A percentile compares a stretch with the other conserved stretches of the same genome.
Evolutionary conservation across 2,113 vertebrate species (phyloP).

Genomic region (Mesoclemmys tuberculata): DNA sequence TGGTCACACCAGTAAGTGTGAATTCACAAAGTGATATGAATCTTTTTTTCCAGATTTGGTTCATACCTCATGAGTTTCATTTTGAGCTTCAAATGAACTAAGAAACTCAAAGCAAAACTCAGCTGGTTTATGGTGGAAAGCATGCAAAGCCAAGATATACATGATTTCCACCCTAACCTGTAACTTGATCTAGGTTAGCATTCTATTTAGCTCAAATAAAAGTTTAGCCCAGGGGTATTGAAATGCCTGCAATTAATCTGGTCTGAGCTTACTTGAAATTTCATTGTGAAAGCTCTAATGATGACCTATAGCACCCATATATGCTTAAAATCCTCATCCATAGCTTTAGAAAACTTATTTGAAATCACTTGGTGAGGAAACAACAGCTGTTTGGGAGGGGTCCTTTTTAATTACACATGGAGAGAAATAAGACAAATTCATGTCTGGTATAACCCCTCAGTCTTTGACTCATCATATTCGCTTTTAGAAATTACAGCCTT

Average conservation of each 20-base stretch:
- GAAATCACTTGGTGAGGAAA: neutral
- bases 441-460: neutral
- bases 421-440: neutral
- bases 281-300: neutral
- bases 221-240: neutral
- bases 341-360: neutral
- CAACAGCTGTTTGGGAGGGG: neutral
- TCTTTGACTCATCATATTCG: neutral
- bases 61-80: slow-evolving; percentile 43
- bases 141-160: slow-evolving; percentile 61
- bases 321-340: neutral
- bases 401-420: neutral
- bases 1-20: neutral
- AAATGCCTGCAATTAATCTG: neutral
- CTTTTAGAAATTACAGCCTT: neutral
- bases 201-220: slow-evolving; percentile 26
- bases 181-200: slow-evolving; percentile 33
- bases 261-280: slow-evolving; percentile 6
- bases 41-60: slow-evolving; percentile 43
- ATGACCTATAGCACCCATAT: neutral
- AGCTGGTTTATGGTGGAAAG: slow-evolving; percentile 49
- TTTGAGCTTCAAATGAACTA: slow-evolving; percentile 48
- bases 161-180: slow-evolving; percentile 34
- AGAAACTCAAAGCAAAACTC: slow-evolving; percentile 63
- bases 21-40: slow-evolving; percentile 5